These are phyloP conservation scores for Euschistus heros DNA, from an alignment of 1,140 invertebrate species.

Conservation along the genomic window DNA sequence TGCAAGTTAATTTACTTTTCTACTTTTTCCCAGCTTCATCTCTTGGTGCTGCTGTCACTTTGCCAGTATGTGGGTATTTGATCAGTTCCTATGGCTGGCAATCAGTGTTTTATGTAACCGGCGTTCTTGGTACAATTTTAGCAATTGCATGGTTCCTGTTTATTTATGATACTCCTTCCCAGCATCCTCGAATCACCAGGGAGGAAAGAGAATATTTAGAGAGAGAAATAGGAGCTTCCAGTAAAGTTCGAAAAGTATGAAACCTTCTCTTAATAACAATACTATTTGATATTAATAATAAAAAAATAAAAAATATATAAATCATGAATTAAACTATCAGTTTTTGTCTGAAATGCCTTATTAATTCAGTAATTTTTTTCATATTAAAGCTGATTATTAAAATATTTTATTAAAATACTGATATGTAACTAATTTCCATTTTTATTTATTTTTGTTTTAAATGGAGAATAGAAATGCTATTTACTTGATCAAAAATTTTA, in stretches of 20 bases:
- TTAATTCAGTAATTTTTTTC: no score
- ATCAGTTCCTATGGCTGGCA: slow-evolving; percentile 71
- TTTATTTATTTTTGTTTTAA: no score
- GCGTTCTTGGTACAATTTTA: slow-evolving; percentile 67
- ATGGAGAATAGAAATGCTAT: no score
- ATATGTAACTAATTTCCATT: no score
- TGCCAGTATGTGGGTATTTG: slow-evolving; percentile 68
- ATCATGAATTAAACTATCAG: no score
- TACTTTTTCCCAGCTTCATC: slow-evolving; percentile 51
- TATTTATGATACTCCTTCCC: slow-evolving; percentile 71
- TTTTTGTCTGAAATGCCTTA: no score
- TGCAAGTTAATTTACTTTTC: not conserved
- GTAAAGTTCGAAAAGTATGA: slow-evolving; percentile 36
- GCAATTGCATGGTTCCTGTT: slow-evolving; percentile 72
- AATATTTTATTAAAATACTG: no score
- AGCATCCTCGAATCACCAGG: slow-evolving; percentile 73
- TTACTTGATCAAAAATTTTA: no score
- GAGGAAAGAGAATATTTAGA: slow-evolving; percentile 74
- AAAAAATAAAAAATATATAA: no score
- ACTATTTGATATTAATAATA: no score
- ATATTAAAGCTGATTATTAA: no score
- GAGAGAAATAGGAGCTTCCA: slow-evolving; percentile 48
- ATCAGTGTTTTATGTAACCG: slow-evolving; percentile 75
- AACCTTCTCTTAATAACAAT: not conserved
- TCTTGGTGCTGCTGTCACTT: slow-evolving; percentile 68